A percentile compares a stretch with the other conserved stretches of the same genome.
Conservation (phyloP, 2,888 invertebrate species). For the Macrosiphum euphorbiae region DNA sequence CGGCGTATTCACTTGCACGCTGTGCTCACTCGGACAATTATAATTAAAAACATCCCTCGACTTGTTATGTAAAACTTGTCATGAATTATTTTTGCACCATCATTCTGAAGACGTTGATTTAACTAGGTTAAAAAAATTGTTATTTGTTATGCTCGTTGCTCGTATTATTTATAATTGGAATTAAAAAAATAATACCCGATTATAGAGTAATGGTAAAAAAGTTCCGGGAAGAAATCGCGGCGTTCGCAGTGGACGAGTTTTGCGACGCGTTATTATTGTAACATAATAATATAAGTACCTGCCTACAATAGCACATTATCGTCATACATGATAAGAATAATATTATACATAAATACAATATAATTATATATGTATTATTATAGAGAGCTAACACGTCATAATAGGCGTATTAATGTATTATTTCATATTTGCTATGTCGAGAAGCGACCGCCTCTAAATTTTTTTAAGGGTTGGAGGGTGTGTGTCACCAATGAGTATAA, state of each 20-base stretch:
- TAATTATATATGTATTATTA: neutral
- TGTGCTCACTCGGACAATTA: no score
- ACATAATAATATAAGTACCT: neutral
- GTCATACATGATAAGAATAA: neutral
- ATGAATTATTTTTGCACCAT: no score
- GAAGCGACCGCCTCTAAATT: no score
- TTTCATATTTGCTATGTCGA: neutral
- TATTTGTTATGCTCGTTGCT: no score
- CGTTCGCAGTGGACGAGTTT: conserved; percentile 4
- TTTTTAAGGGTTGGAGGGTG: no score
- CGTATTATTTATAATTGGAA: conserved; percentile 56
- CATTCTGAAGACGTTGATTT: no score
- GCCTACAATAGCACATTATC: neutral
- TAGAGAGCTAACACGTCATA: neutral
- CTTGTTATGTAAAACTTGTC: no score
- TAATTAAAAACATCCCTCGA: no score
- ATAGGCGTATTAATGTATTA: neutral
- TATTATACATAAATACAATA: neutral
- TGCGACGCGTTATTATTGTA: neutral
- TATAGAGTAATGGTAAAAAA: neutral
- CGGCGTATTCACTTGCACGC: no score
- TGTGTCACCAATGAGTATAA: no score
- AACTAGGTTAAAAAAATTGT: no score
- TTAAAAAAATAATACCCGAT: conserved; percentile 15
- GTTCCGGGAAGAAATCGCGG: neutral